Base-by-base conservation (phyloP, 2,888 invertebrate genomes). In the Diogma glabrata region DNA sequence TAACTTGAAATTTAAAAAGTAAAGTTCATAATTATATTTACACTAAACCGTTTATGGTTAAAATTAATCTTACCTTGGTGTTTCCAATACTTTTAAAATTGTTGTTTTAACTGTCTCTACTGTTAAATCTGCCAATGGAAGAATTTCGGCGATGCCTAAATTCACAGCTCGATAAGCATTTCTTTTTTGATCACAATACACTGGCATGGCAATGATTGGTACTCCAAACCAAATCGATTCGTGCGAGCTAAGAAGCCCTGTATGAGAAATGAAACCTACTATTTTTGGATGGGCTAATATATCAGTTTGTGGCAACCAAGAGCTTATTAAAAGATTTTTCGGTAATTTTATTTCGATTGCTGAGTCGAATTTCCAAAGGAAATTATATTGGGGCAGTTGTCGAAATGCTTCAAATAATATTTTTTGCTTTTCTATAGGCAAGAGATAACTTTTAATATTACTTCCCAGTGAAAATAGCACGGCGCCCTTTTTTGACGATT, bases 291-390 rank as follows among this genome's bases (percentile, higher is more conserved):
- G 56, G 24, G 61, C 67, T 63, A 47, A 57, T 47, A 76, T 61
- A 56, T 75, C 75, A 51, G 67, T 69, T 54, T 76, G 76, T 0
- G 76, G 74, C 28, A 74, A 54, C 75, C 75, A 77, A 23, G 67
- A 64, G 48, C 58, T 62, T 2, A 71, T 56, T 55, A 70, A 60
- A 0, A 77, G 62, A 58, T 76, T 76, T 6, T 59, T 52, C 0
- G 73, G 69, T 22, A 66, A 57, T 9, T 64, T 59, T 0, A 53
- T 3, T 33, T 57, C 54, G 23, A 57, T 38, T 8, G 60, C 58
- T 10, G 57, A 55, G 33, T 64, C 62, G 28, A 62, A 61, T 57
- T 68, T 70, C 69, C 67, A 70, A 3, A 72, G 47, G 17, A 72
- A 67, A 10, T 65, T 60, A 52, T 65, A 66, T 3, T 65, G 59